Conservation (phyloP, 2,888 invertebrate species). For the Schizotus pectinicornis region DNA sequence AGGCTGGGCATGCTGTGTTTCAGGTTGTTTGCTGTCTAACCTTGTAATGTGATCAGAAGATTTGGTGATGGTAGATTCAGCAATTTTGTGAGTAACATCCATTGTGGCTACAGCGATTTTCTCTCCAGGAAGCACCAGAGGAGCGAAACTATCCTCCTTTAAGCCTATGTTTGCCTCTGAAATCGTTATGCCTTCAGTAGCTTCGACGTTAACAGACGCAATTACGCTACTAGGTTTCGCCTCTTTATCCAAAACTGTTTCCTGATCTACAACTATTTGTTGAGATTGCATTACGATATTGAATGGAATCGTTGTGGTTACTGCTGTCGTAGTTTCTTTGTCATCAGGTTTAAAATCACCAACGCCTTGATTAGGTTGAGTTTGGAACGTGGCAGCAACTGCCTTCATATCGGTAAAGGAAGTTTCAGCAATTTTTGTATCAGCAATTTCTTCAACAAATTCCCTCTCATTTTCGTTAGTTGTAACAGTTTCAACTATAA, state of each 20-base stretch:
- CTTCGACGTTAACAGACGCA: conserved; percentile 58
- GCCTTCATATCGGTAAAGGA: conserved; percentile 54
- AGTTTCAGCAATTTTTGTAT: conserved; percentile 47
- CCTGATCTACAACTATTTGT: conserved; percentile 56
- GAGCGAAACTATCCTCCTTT: conserved; percentile 55
- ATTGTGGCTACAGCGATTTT: conserved; percentile 48
- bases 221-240: conserved; percentile 54
- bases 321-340: conserved; percentile 39
- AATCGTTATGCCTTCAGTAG: conserved; percentile 53
- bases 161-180: conserved; percentile 58
- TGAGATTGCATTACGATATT: conserved; percentile 53
- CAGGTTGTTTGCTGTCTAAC: conserved; percentile 42
- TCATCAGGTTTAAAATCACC: conserved; percentile 34
- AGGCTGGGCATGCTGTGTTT: conserved; percentile 49
- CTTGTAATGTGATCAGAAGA: conserved; percentile 45
- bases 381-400: conserved; percentile 49
- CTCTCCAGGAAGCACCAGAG: conserved; percentile 49
- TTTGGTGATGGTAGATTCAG: conserved; percentile 51
- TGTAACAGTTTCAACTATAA: conserved; percentile 58
- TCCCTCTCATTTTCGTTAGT: conserved; percentile 60
- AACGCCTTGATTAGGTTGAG: conserved; percentile 32
- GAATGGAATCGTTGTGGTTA: conserved; percentile 49
- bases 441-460: conserved; percentile 51
- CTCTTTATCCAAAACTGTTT: conserved; percentile 50
- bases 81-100: conserved; percentile 53